Evolutionary conservation across 2,888 invertebrate species (phyloP).

Genomic region (Cantharis rustica): DNA sequence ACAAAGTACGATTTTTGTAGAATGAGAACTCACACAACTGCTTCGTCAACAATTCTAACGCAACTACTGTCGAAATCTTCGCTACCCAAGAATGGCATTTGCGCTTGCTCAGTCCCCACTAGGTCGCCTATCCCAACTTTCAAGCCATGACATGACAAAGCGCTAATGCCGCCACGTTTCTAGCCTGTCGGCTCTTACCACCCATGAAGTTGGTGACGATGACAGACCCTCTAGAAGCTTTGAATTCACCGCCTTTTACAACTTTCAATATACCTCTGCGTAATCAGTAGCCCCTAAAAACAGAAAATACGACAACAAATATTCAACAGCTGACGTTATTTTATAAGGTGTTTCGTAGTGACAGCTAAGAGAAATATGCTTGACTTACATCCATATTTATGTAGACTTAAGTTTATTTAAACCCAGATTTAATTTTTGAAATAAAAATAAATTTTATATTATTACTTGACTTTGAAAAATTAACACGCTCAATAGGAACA

Average conservation of each 20-base stretch:
- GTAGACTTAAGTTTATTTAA: not conserved
- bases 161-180: conserved; percentile 57
- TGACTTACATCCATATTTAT: conserved; percentile 1
- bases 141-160: conserved; percentile 54
- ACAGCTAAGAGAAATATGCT: not conserved
- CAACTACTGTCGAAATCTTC: conserved; percentile 20
- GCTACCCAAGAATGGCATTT: conserved; percentile 18
- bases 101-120: conserved; percentile 36
- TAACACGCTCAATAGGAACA: not conserved
- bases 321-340: conserved; percentile 4
- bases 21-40: conserved; percentile 10
- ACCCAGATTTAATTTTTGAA: not conserved
- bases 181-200: conserved; percentile 57
- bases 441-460: not conserved
- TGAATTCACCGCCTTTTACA: conserved; percentile 51
- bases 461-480: not conserved
- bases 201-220: conserved; percentile 60
- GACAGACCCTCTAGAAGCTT: conserved; percentile 56
- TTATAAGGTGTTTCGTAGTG: conserved; percentile 1
- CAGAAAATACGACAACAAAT: conserved; percentile 50
- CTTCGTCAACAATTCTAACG: conserved; percentile 15
- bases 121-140: conserved; percentile 30
- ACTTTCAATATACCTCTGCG: conserved; percentile 41
- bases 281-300: conserved; percentile 54
- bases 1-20: conserved; percentile 16